A percentile compares a stretch with the other conserved stretches of the same genome.
These are phyloP conservation scores for Hydrolagus colliei DNA, from an alignment of 2,797 vertebrate genomes.

Conservation along the genomic window DNA sequence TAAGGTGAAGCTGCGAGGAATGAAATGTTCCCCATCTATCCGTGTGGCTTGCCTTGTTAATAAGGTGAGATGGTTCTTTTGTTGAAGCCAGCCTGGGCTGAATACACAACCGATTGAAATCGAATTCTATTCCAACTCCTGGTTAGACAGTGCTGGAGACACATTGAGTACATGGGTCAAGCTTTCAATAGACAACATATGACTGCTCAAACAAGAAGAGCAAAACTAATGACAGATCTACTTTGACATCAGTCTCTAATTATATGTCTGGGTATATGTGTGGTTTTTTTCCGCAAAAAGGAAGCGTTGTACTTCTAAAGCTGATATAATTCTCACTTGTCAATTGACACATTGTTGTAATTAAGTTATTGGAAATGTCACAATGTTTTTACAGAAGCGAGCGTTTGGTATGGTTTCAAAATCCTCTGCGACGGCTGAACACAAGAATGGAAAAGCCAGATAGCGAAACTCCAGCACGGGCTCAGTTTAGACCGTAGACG, in stretches of 20 bases:
- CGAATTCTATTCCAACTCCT: neutral
- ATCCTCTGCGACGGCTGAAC: no score
- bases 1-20: no score
- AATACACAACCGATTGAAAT: neutral
- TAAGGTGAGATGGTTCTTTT: neutral
- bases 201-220: neutral
- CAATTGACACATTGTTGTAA: constrained; percentile 12
- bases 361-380: neutral
- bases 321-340: neutral
- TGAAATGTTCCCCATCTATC: no score
- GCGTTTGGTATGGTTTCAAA: neutral
- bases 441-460: neutral
- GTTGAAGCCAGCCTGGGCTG: neutral
- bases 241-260: neutral
- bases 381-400: neutral
- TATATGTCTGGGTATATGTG: neutral
- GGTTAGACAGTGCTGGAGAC: neutral
- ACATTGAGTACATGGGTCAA: neutral
- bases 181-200: neutral
- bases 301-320: neutral
- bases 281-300: neutral
- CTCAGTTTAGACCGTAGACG: no score
- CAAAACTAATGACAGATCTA: neutral
- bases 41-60: neutral
- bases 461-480: no score